Base-by-base conservation (phyloP, 2,113 vertebrate genomes). In the Trogon melanurus region DNA sequence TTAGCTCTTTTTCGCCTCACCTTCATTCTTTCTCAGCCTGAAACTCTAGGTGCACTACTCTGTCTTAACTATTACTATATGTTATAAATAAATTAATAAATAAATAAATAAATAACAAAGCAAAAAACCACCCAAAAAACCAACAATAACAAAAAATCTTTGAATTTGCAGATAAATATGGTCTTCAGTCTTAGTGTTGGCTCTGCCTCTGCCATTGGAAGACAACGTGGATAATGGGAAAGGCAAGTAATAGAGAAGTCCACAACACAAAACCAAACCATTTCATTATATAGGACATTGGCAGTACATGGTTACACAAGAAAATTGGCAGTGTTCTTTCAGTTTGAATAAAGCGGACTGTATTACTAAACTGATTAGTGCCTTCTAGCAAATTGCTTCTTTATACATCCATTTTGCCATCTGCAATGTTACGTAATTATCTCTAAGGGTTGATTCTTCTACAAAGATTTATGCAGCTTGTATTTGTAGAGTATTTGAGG, bases 241-340 rank as follows among this genome's bases (percentile, higher is more conserved):
- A 92, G 48, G 7, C 75, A 78, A 92, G 65, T 44, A 32, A 66
- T 27, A 87, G 44, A 67, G 45, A 75, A 94, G 86, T 74, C 70
- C n/a, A 56, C 71, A 85, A 91, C 38, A 61, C 9, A 54, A 76
- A 96, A 82, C 67, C 89, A 90, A 97, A 47, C 91, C 83, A 58
- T 86, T 29, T 32, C 13, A 58, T 89, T 95, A 64, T 65, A 69
- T 21, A 76, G 30, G 34, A 79, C 62, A 74, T n/a, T 76, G 67
- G 65, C 73, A 93, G 85, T 48, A 56, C 54, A 70, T 3, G 1
- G 50, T 88, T 73, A 86, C 78, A 91, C 54, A 85, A 81, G 90
- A 91, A 92, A 95, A 86, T 67, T 83, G 83, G 62, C 75, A 85
- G 29, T 66, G 50, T 86, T 88, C 64, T 94, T 89, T 74, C 58